Evolutionary conservation across 2,113 vertebrate genomes (phyloP).

Genomic region (Progne subis): DNA sequence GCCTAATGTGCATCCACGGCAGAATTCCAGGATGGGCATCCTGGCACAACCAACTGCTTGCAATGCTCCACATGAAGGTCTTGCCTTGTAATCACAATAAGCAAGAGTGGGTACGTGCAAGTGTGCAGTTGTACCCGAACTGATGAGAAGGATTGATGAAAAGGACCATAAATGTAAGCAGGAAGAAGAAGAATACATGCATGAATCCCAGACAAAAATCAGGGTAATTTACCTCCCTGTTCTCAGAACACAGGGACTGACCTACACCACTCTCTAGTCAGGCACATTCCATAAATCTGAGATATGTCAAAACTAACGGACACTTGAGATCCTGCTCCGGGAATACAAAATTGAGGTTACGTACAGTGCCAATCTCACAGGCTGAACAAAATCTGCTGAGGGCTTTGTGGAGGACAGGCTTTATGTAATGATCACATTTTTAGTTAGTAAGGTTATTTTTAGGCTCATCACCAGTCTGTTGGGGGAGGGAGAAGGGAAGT

Average conservation of each 20-base stretch:
- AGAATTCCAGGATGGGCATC: not conserved
- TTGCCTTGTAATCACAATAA: not conserved
- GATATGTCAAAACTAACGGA: not conserved
- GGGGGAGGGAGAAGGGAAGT: constrained; percentile 1
- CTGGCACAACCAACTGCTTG: not conserved
- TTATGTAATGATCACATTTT: constrained; percentile 39
- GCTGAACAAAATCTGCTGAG: not conserved
- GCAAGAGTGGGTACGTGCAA: not conserved
- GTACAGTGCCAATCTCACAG: not conserved
- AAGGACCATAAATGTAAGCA: not conserved
- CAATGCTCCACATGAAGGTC: not conserved
- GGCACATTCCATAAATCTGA: not conserved
- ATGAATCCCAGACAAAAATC: not conserved
- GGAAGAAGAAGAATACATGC: not conserved
- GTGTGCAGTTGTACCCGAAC: not conserved
- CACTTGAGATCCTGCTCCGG: not conserved
- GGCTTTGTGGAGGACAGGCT: not conserved
- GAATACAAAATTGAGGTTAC: not conserved
- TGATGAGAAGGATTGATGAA: not conserved
- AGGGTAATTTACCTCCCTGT: not conserved
- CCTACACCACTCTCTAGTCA: not conserved
- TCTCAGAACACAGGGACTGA: not conserved
- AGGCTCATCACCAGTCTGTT: not conserved
- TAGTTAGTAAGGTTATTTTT: constrained; percentile 39
- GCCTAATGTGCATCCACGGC: not conserved